Conservation (phyloP, 2,797 vertebrate species). For the Apogon talboti region DNA sequence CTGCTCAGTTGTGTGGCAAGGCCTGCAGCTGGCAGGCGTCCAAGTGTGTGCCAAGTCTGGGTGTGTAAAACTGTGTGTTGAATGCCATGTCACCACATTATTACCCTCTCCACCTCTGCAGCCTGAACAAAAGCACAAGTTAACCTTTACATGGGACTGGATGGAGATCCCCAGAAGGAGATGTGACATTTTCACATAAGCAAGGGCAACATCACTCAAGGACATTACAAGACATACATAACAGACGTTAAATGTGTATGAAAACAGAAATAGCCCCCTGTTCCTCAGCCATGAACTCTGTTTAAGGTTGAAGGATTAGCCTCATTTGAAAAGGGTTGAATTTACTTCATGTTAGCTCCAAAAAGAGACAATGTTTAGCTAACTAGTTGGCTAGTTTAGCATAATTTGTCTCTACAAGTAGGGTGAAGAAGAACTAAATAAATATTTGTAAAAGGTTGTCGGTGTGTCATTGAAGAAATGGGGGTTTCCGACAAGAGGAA, state of each 20-base stretch:
- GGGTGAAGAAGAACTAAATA: too few species aligned
- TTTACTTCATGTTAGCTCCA: not conserved
- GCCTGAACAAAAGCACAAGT: constrained; percentile 14
- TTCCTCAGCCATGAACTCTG: too few species aligned
- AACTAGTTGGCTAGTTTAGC: too few species aligned
- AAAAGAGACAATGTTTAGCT: not conserved
- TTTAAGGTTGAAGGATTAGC: not conserved
- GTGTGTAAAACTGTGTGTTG: not conserved
- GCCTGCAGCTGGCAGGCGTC: constrained; percentile 16
- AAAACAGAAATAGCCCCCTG: not conserved
- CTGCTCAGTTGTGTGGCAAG: not conserved
- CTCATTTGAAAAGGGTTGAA: not conserved
- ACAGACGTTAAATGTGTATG: not conserved
- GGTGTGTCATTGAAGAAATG: not conserved
- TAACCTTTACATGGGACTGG: not conserved
- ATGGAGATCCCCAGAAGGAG: not conserved
- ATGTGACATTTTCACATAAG: constrained; percentile 1
- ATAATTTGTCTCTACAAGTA: not conserved
- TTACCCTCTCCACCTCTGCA: not conserved
- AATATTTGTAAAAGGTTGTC: too few species aligned
- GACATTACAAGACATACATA: not conserved
- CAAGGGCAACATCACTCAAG: constrained; percentile 3
- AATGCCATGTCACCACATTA: constrained; percentile 10
- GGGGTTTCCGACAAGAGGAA: not conserved
- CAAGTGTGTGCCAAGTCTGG: constrained; percentile 3